Conservation (phyloP, 2,113 vertebrate genomes). For the Hippocampus abdominalis region DNA sequence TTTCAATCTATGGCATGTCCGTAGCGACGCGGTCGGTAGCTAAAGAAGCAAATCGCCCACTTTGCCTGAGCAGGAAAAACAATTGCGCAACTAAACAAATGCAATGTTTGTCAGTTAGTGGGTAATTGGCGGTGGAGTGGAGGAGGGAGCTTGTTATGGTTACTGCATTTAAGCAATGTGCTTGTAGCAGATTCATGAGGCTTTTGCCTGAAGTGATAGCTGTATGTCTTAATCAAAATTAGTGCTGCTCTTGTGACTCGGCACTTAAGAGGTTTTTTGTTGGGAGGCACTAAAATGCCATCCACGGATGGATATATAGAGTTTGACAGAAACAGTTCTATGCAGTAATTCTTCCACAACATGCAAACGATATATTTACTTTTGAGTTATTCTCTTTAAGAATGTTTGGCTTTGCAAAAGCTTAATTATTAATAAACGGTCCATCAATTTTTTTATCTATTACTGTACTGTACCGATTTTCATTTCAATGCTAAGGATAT, state of each 20-base stretch:
- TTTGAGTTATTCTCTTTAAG: conserved; percentile 20
- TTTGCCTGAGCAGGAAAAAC: conserved; percentile 61
- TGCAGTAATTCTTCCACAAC: conserved; percentile 27
- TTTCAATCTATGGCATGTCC: conserved; percentile 50
- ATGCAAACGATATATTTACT: conserved; percentile 5
- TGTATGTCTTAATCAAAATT: conserved; percentile 42
- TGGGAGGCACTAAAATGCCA: conserved; percentile 20
- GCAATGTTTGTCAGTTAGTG: conserved; percentile 36
- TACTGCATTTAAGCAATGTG: conserved; percentile 28
- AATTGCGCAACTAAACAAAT: conserved; percentile 61
- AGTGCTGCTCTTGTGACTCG: conserved; percentile 34
- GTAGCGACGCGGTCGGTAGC: conserved; percentile 48
- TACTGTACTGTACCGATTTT: conserved; percentile 28
- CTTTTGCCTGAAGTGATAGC: conserved; percentile 21
- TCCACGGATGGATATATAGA: conserved; percentile 20
- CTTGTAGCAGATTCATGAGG: conserved; percentile 34
- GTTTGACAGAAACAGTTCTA: conserved; percentile 18
- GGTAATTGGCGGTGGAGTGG: conserved; percentile 53
- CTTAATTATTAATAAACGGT: conserved; percentile 5
- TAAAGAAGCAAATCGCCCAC: conserved; percentile 62
- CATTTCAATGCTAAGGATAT: conserved; percentile 44
- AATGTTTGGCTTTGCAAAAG: neutral
- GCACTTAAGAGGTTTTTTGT: conserved; percentile 21
- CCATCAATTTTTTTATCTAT: conserved; percentile 32
- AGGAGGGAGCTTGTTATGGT: conserved; percentile 40